Evolutionary conservation across 2,797 vertebrate species (phyloP).

Genomic region (Scyliorhinus canicula): DNA sequence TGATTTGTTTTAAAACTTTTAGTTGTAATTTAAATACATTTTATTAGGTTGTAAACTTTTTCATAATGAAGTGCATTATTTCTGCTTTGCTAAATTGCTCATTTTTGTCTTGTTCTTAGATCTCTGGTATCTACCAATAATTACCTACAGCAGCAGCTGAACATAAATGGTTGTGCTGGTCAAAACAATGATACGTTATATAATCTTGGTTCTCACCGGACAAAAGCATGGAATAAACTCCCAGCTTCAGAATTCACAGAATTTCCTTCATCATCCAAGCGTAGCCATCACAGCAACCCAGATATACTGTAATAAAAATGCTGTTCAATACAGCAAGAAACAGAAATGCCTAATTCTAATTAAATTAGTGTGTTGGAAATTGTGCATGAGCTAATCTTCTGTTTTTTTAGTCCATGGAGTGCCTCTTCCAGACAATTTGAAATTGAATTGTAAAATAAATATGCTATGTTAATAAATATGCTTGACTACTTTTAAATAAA

Average conservation of each 20-base stretch:
- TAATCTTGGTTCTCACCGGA: background rate
- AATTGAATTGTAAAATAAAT: background rate
- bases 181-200: background rate
- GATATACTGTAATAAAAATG: constrained; percentile 27
- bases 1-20: background rate
- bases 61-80: background rate
- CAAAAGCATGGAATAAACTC: constrained; percentile 4
- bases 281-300: background rate
- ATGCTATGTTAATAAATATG: constrained; percentile 11
- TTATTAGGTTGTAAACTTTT: background rate
- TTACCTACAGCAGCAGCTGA: constrained; percentile 37
- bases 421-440: background rate
- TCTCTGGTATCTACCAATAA: constrained; percentile 40
- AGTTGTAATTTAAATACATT: background rate
- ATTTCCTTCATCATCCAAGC: background rate
- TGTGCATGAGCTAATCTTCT: constrained; percentile 9
- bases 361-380: constrained; percentile 32
- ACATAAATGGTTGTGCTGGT: background rate
- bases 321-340: constrained; percentile 24
- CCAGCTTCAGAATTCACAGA: constrained; percentile 5
- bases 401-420: background rate
- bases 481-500: background rate
- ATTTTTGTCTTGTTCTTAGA: constrained; percentile 22
- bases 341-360: constrained; percentile 24
- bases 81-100: background rate